phyloP scores from a whole-genome alignment of 2,797 vertebrate species.

The Characodon lateralis region DNA sequence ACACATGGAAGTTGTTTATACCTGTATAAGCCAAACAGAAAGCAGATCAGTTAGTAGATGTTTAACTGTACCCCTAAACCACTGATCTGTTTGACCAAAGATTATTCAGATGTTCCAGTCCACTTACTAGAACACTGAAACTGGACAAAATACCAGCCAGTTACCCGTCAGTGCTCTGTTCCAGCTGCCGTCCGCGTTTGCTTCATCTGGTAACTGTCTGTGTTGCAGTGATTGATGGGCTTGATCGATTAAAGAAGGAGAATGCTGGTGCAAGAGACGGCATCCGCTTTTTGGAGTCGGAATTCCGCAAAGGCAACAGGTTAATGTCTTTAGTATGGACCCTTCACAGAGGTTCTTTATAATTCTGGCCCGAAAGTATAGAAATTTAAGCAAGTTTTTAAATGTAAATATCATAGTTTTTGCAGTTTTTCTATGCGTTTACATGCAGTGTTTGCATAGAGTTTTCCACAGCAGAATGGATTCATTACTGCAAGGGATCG shows the following conservation, averaged over 20 bases:
- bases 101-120: too few relatives aligned
- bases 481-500: too few relatives aligned
- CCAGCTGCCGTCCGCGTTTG: not conserved
- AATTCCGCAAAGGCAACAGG: conserved; percentile 98
- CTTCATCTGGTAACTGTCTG: not conserved
- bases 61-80: not conserved
- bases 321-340: conserved; percentile 44
- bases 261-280: conserved; percentile 91
- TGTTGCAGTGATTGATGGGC: conserved; percentile 91
- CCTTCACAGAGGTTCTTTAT: not conserved
- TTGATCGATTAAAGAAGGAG: conserved; percentile 95
- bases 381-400: too few relatives aligned
- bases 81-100: not conserved
- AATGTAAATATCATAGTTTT: not conserved
- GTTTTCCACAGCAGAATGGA: not conserved
- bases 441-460: not conserved
- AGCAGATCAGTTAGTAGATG: too few relatives aligned
- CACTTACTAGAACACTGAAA: not conserved
- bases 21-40: too few relatives aligned
- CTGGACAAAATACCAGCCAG: too few relatives aligned
- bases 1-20: not conserved
- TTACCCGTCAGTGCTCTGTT: too few relatives aligned
- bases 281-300: conserved; percentile 94
- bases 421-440: not conserved
- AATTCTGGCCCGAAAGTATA: too few relatives aligned